A percentile compares a stretch with the other conserved stretches of the same genome.
Conservation (phyloP, 2,113 vertebrate species). For the Arvicanthis niloticus region DNA sequence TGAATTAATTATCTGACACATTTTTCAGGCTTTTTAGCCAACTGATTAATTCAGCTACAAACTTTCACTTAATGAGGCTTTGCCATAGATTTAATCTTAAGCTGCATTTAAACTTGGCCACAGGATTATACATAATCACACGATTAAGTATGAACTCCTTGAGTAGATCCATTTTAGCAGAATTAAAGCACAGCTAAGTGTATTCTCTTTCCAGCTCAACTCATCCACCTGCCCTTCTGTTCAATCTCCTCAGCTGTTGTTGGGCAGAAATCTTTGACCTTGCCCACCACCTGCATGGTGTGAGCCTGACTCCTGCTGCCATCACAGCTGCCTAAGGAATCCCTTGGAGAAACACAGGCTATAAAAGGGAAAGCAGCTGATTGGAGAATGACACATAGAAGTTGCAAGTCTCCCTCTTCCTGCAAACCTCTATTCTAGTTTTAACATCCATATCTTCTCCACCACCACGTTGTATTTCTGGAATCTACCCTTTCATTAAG, state of each 20-base stretch:
- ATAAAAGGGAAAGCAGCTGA: conserved; percentile 22
- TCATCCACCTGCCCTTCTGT: neutral
- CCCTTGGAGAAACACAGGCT: conserved; percentile 55
- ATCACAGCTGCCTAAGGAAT: conserved; percentile 54
- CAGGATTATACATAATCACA: conserved; percentile 18
- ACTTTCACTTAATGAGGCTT: conserved; percentile 57
- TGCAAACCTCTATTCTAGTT: neutral
- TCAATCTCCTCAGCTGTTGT: conserved; percentile 46
- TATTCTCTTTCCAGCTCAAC: neutral
- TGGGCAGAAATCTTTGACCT: conserved; percentile 53
- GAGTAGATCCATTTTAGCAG: neutral
- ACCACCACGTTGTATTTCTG: neutral
- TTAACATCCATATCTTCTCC: neutral
- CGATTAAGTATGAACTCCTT: conserved; percentile 41
- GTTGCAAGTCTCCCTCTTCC: neutral
- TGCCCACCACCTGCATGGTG: conserved; percentile 59
- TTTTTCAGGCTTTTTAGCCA: conserved; percentile 31
- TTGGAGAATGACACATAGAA: conserved; percentile 25
- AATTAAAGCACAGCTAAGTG: conserved; percentile 27
- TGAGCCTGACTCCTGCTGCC: conserved; percentile 62
- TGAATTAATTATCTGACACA: conserved; percentile 4
- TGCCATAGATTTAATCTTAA: conserved; percentile 66
- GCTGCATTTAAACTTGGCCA: conserved; percentile 11
- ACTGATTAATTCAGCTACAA: conserved; percentile 33
- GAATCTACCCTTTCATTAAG: conserved; percentile 2